phyloP scores from a whole-genome alignment of 2,888 invertebrate species.

The Patella ulyssiponensis region DNA sequence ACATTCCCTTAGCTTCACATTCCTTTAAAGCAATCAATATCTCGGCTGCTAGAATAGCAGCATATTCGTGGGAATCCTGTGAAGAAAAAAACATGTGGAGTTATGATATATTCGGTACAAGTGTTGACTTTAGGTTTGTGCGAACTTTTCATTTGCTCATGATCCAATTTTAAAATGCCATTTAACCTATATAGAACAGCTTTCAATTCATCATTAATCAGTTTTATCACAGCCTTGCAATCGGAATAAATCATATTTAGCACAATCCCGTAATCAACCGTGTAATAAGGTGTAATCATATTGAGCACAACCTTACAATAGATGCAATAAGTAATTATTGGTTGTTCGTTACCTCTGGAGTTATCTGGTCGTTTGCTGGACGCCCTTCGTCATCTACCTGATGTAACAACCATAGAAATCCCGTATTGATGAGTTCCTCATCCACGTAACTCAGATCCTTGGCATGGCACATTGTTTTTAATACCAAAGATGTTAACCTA shows the following conservation, averaged over 20 bases:
- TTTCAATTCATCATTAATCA: no score
- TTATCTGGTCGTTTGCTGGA: slow-evolving; percentile 21
- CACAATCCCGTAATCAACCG: no score
- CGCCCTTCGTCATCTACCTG: slow-evolving; percentile 26
- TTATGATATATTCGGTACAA: not conserved
- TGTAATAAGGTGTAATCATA: no score
- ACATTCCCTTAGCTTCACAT: slow-evolving; percentile 14
- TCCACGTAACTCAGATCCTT: slow-evolving; percentile 30
- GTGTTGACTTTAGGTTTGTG: not conserved
- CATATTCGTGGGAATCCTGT: slow-evolving; percentile 18
- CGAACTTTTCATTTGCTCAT: no score
- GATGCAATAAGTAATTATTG: no score
- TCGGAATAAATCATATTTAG: no score
- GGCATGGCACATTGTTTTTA: slow-evolving; percentile 39
- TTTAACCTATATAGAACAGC: no score
- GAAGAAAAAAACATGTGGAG: not conserved
- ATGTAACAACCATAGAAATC: slow-evolving; percentile 35
- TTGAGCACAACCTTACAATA: no score
- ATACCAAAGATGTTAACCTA: slow-evolving; percentile 40
- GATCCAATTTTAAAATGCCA: no score
- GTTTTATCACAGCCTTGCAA: no score
- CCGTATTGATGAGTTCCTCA: slow-evolving; percentile 23
- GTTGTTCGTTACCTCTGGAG: slow-evolving; percentile 18
- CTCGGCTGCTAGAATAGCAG: slow-evolving; percentile 35
- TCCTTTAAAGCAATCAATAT: slow-evolving; percentile 33